A percentile compares a stretch with the other conserved stretches of the same genome.
Evolutionary conservation across 2,888 invertebrate genomes (phyloP).

Genomic region (Parnassius glacialis): DNA sequence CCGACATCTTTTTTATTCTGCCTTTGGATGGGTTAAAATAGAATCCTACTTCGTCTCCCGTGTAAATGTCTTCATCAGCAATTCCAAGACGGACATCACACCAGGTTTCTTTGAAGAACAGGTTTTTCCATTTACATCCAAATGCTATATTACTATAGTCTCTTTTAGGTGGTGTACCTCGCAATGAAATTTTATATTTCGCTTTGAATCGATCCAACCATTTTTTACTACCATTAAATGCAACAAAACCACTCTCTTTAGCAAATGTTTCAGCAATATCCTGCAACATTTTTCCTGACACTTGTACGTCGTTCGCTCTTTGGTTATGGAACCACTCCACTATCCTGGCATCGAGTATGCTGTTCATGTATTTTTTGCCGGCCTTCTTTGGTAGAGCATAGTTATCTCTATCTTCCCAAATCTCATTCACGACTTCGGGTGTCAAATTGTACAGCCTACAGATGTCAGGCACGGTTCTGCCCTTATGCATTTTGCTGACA

Average conservation of each 20-base stretch:
- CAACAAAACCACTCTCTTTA: constrained; percentile 46
- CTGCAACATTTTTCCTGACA: constrained; percentile 48
- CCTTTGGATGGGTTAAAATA: constrained; percentile 52
- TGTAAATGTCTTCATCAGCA: constrained; percentile 47
- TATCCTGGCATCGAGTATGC: constrained; percentile 39
- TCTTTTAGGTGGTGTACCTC: constrained; percentile 31
- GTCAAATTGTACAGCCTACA: constrained; percentile 45
- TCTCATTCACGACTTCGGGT: constrained; percentile 44
- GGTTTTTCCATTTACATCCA: constrained; percentile 49
- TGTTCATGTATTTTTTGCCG: constrained; percentile 44
- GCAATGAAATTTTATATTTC: constrained; percentile 43
- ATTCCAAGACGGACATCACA: constrained; percentile 43
- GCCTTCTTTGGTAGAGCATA: constrained; percentile 41
- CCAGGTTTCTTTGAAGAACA: constrained; percentile 53
- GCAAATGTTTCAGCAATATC: constrained; percentile 46
- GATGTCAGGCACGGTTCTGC: constrained; percentile 43
- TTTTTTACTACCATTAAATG: constrained; percentile 51
- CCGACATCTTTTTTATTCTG: constrained; percentile 45
- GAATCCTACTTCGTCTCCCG: constrained; percentile 49
- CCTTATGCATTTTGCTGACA: constrained; percentile 51
- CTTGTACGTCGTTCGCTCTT: constrained; percentile 38
- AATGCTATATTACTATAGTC: constrained; percentile 35
- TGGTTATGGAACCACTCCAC: constrained; percentile 46
- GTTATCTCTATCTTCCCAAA: constrained; percentile 51
- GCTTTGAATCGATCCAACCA: constrained; percentile 54